Percentiles rank a stretch among this genome's conserved stretches.
Evolutionary conservation across 2,113 vertebrate genomes (phyloP).

Genomic region (Callipepla californica): DNA sequence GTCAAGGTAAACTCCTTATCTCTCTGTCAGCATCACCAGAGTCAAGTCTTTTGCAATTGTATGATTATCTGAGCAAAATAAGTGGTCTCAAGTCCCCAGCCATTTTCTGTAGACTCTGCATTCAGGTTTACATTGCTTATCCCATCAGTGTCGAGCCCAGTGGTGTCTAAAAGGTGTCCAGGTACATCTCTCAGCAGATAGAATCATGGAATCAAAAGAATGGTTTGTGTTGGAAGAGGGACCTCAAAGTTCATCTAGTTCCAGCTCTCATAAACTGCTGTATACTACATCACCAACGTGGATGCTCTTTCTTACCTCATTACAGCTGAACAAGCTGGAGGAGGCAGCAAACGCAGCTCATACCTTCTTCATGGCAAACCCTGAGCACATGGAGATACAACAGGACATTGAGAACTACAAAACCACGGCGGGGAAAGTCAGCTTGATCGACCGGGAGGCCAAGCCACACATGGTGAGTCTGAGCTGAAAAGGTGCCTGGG

Average conservation of each 20-base stretch:
- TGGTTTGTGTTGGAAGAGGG: too few relatives aligned
- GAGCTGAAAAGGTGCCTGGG: neutral
- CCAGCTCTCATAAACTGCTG: neutral
- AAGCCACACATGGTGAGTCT: constrained; percentile 86
- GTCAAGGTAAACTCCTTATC: neutral
- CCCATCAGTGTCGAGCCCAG: neutral
- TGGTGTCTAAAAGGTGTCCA: neutral
- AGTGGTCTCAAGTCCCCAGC: neutral
- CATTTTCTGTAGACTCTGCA: neutral
- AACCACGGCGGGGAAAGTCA: constrained; percentile 75
- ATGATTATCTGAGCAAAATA: neutral
- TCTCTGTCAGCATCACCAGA: neutral
- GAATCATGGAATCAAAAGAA: neutral
- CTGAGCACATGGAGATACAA: constrained; percentile 94
- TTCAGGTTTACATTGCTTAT: neutral
- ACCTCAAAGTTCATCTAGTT: too few relatives aligned
- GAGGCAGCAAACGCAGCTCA: constrained; percentile 93
- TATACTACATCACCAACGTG: neutral
- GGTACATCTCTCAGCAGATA: neutral
- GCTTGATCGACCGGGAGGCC: constrained; percentile 87
- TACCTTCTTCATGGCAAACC: constrained; percentile 97
- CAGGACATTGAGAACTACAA: constrained; percentile 91
- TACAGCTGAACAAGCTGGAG: constrained; percentile 88
- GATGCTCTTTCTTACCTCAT: neutral
- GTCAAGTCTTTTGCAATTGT: neutral